Evolutionary conservation across 64 coral and sea anemone species (phyloP).

Genomic region (Orbicella faveolata): DNA sequence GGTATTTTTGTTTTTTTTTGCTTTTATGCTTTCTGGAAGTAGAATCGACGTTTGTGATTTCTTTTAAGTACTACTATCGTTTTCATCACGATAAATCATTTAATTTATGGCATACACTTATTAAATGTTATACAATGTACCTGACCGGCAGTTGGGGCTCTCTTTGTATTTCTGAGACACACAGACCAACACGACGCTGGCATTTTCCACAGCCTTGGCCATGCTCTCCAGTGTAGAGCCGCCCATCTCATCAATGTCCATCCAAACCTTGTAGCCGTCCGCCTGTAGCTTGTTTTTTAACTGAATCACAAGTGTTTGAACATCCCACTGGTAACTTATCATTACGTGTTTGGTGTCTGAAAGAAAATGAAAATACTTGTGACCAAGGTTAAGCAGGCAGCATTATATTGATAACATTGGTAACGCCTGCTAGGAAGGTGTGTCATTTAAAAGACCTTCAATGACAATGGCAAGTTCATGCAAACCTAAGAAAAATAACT

Average conservation of each 20-base stretch:
- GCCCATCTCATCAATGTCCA: conserved; percentile 92
- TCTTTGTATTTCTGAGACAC: conserved; percentile 94
- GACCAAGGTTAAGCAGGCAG: not conserved
- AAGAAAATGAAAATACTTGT: not conserved
- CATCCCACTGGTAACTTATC: conserved; percentile 96
- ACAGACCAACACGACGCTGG: conserved; percentile 77
- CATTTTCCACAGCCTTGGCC: conserved; percentile 83
- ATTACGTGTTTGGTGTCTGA: conserved; percentile 70
- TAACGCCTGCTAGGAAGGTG: not conserved
- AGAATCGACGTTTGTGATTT: too few species aligned
- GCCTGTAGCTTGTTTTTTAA: conserved; percentile 62
- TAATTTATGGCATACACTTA: not conserved
- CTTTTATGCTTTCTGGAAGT: too few species aligned
- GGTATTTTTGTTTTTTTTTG: too few species aligned
- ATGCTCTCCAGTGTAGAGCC: conserved; percentile 85
- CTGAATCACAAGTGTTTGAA: conserved; percentile 71
- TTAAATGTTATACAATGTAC: conserved; percentile 2
- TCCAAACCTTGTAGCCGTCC: conserved; percentile 86
- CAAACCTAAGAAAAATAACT: too few species aligned
- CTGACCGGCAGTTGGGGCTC: conserved; percentile 86
- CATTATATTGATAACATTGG: not conserved
- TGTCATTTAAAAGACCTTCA: too few species aligned
- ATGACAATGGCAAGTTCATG: too few species aligned
- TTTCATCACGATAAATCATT: not conserved
- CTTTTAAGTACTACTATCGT: not conserved